These are phyloP conservation scores for Whitmania pigra DNA, from an alignment of 1,140 invertebrate genomes.

Conservation along the genomic window DNA sequence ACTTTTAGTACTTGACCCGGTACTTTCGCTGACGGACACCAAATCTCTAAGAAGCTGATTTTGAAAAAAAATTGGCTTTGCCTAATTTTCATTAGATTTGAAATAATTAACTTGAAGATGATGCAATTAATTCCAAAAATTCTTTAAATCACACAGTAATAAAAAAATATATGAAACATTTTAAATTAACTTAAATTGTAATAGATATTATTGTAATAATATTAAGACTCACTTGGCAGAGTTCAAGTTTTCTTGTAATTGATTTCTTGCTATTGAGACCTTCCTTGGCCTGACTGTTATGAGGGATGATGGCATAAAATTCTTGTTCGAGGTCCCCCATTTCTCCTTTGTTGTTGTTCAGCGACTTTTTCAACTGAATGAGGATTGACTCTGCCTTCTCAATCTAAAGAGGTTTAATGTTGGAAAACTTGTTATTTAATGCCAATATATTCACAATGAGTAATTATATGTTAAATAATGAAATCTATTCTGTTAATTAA, in stretches of 20 bases:
- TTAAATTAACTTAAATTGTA: neutral
- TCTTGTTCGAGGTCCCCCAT: constrained; percentile 27
- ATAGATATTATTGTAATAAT: too few relatives aligned
- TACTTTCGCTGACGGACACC: constrained; percentile 36
- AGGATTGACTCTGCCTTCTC: constrained; percentile 40
- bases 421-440: too few relatives aligned
- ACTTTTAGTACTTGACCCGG: constrained; percentile 31
- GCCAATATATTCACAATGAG: too few relatives aligned
- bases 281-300: constrained; percentile 22
- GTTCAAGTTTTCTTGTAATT: constrained; percentile 34
- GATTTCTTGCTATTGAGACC: constrained; percentile 25
- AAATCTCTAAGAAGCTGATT: constrained; percentile 36
- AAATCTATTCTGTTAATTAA: too few relatives aligned
- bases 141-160: constrained; percentile 1
- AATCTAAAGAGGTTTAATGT: constrained; percentile 27
- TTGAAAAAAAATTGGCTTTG: constrained; percentile 23
- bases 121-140: constrained; percentile 10
- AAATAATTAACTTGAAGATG: neutral
- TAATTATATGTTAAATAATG: too few relatives aligned
- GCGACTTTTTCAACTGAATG: constrained; percentile 31
- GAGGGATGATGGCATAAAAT: constrained; percentile 33
- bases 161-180: neutral
- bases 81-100: neutral
- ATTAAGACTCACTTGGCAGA: constrained; percentile 36
- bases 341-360: constrained; percentile 23